Conservation (phyloP, 2,888 invertebrate genomes). For the Acronicta alni region DNA sequence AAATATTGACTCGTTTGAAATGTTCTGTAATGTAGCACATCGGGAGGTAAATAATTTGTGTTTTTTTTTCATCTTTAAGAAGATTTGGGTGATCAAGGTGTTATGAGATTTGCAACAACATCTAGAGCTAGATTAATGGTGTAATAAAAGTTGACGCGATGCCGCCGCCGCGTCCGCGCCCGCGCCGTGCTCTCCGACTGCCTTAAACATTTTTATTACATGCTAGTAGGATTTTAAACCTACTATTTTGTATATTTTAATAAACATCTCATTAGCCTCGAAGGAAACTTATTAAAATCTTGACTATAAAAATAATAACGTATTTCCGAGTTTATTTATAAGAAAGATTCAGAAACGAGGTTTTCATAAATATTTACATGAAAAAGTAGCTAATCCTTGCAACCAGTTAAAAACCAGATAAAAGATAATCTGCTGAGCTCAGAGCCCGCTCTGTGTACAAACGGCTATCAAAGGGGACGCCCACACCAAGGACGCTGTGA, state of each 20-base stretch:
- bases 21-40: background rate
- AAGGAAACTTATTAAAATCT: background rate
- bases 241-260: constrained; percentile 34
- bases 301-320: background rate
- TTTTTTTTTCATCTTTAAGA: constrained; percentile 5
- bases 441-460: background rate
- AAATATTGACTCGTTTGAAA: background rate
- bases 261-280: constrained; percentile 23
- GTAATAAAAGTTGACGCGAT: constrained; percentile 36
- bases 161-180: too few species aligned
- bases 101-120: constrained; percentile 39
- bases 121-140: constrained; percentile 43
- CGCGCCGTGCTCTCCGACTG: constrained; percentile 16
- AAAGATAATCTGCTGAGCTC: constrained; percentile 3
- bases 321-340: background rate
- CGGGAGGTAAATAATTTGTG: background rate
- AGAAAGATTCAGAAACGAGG: background rate
- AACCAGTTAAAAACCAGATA: constrained; percentile 13
- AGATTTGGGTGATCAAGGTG: constrained; percentile 20
- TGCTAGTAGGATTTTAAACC: constrained; percentile 14
- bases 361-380: background rate
- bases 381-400: constrained; percentile 7
- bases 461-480: background rate
- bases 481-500: background rate
- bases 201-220: constrained; percentile 34